A percentile compares a stretch with the other conserved stretches of the same genome.
phyloP scores from a whole-genome alignment of 2,113 vertebrate genomes.

The Gymnogyps californianus region DNA sequence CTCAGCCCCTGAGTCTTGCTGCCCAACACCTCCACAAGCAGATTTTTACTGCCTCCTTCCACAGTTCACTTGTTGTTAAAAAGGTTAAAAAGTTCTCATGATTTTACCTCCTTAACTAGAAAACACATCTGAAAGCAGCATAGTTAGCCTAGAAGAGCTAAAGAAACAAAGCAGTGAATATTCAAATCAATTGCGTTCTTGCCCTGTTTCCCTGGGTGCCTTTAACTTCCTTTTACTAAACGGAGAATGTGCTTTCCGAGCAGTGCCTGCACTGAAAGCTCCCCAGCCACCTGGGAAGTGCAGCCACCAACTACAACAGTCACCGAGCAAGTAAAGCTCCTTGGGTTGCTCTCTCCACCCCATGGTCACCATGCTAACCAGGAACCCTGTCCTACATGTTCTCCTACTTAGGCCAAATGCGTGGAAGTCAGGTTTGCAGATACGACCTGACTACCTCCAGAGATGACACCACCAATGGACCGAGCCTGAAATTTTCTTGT shows the following conservation, averaged over 20 bases:
- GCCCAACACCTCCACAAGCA: neutral
- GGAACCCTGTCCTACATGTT: neutral
- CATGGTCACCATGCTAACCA: rapidly evolving
- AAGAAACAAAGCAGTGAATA: neutral
- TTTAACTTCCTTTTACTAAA: neutral
- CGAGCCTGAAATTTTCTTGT: neutral
- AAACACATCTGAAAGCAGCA: neutral
- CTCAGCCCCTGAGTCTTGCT: neutral
- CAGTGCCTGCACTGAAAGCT: neutral
- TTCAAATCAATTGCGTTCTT: neutral
- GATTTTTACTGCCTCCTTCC: neutral
- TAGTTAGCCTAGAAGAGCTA: neutral
- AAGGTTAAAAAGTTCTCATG: neutral
- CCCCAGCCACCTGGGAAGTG: neutral
- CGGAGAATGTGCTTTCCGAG: neutral
- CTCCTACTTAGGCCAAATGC: neutral
- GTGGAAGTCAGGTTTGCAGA: neutral
- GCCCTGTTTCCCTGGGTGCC: neutral
- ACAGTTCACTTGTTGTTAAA: neutral
- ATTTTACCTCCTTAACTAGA: neutral
- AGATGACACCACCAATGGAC: neutral
- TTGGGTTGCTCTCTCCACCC: neutral
- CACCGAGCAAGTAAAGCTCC: neutral
- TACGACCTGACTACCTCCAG: neutral
- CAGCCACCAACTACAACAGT: neutral